Base-by-base conservation (phyloP, 2,113 vertebrate species). In the Pterocles burchelli region DNA sequence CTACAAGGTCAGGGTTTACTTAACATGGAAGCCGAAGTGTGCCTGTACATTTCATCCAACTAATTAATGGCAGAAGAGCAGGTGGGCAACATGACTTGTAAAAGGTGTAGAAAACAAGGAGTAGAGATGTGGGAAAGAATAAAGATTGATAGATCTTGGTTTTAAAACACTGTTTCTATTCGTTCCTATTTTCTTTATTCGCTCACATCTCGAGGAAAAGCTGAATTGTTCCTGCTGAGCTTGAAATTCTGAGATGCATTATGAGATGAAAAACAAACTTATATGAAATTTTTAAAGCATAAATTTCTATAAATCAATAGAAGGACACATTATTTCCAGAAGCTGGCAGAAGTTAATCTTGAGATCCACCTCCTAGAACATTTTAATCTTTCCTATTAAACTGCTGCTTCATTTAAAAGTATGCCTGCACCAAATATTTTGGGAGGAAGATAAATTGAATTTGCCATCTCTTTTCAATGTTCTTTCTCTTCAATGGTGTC, bases 321-420 rank as follows among this genome's bases (percentile, higher is more conserved):
- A 68, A 59, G 29, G 26, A 49, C 21, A 31, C 51, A 43, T 46
- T 21, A 95, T 41, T 81, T 90, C 55, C 57, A 38, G 34, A 84
- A 41, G 2, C 29, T 36, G 7, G 5, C 3, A 22, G 46, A 76
- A 61, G 19, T 67, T 85, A 85, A 74, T 71, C 43, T 89, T 48
- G 22, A 38, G 48, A 80, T 81, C 26, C 12, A 58, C 6, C 18
- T 89, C 55, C 67, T 73, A 17, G 46, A 72, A 36, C 36, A 78
- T 89, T 90, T 96, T 82, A 75, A 82, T 85, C 33, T 38, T 61
- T 34, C 45, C 41, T n/a, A n/a, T 86, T 93, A 83, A 88, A 81
- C 28, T 89, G 45, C 36, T 92, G 43, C 49, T 73, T 85, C 10
- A 83, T 68, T 38, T 77, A 65, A 81, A 77, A 41, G 16, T 43